phyloP scores from a whole-genome alignment of 2,888 invertebrate genomes.

The Tachystola acroxantha region DNA sequence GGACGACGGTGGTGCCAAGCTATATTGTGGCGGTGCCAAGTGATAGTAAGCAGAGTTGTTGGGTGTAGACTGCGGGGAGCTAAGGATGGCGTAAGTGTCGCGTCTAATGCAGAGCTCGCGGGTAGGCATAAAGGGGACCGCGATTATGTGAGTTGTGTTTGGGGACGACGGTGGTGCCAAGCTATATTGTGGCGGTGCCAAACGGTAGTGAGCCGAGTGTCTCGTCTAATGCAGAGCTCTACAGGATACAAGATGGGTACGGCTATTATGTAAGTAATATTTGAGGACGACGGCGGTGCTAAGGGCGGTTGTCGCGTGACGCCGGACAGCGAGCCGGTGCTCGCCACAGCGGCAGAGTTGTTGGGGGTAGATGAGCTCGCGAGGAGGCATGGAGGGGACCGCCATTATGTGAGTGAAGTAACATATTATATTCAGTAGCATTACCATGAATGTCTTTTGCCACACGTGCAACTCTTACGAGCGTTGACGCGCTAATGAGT shows the following conservation, averaged over 20 bases:
- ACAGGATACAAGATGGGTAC: constrained; percentile 96
- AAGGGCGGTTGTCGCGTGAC: constrained; percentile 87
- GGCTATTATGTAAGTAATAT: constrained; percentile 92
- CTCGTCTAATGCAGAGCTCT: constrained; percentile 97
- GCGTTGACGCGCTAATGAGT: too few relatives aligned
- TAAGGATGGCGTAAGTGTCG: constrained; percentile 85
- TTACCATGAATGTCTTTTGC: too few relatives aligned
- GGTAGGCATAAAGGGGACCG: constrained; percentile 95
- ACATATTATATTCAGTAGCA: too few relatives aligned
- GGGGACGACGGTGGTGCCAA: too few relatives aligned
- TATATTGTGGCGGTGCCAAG: constrained; percentile 85
- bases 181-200: too few relatives aligned
- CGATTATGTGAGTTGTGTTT: constrained; percentile 90
- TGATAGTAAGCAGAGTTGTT: constrained; percentile 81
- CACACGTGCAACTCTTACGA: too few relatives aligned
- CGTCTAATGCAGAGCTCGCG: constrained; percentile 97
- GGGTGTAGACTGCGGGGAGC: constrained; percentile 42
- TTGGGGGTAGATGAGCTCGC: constrained; percentile 80
- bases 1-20: constrained; percentile 92
- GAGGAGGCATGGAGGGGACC: constrained; percentile 95
- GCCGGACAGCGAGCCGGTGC: constrained; percentile 80
- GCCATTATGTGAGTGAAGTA: constrained; percentile 92
- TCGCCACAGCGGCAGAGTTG: constrained; percentile 80
- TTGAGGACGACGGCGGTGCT: constrained; percentile 95
- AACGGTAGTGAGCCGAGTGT: too few relatives aligned